These are phyloP conservation scores for Machimus atricapillus DNA, from an alignment of 2,888 invertebrate species.

Conservation along the genomic window DNA sequence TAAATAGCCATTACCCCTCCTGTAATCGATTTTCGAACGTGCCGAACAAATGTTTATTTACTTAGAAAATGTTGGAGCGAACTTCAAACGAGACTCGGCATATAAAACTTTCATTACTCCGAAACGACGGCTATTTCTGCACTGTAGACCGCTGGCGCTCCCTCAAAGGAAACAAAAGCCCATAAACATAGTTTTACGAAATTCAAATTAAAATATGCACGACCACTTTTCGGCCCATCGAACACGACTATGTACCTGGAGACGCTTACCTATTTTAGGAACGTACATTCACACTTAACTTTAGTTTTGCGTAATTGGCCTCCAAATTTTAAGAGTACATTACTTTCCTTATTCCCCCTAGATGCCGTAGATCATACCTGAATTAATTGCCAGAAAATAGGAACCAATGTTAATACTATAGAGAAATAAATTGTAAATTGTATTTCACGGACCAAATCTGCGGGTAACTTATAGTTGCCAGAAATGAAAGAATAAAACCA, in stretches of 20 bases:
- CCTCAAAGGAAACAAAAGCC: neutral
- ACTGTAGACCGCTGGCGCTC: neutral
- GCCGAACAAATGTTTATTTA: neutral
- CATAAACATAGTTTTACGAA: neutral
- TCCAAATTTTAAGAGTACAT: neutral
- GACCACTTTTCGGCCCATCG: neutral
- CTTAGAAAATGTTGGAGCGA: neutral
- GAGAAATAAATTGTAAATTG: neutral
- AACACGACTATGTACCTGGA: neutral
- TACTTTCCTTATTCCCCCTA: neutral
- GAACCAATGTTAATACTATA: neutral
- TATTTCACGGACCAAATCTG: neutral
- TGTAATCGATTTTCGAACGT: neutral
- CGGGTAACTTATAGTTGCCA: neutral
- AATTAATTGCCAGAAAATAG: neutral
- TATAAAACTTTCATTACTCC: neutral
- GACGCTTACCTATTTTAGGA: neutral
- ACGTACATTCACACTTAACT: neutral
- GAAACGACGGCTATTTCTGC: neutral
- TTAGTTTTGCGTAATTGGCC: neutral
- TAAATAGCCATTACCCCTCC: neutral
- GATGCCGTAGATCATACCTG: neutral
- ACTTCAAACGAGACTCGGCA: neutral
- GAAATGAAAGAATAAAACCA: neutral
- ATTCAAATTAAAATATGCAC: neutral